Percentiles rank a stretch among this genome's conserved stretches.
Evolutionary conservation across 2,888 invertebrate species (phyloP).

Genomic region (Caradrina kadenii): DNA sequence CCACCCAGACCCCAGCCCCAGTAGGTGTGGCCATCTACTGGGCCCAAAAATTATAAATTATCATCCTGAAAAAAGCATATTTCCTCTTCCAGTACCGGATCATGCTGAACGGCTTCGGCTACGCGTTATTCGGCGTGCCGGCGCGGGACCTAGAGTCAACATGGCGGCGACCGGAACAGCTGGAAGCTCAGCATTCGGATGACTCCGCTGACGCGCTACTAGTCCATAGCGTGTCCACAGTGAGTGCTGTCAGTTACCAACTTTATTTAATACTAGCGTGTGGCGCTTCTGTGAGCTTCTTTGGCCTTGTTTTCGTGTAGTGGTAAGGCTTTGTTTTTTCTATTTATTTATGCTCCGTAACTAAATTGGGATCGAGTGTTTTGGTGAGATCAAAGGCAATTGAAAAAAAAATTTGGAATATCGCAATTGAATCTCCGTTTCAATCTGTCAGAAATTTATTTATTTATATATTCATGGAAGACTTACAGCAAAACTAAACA

Average conservation of each 20-base stretch:
- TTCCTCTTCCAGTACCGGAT: conserved; percentile 93
- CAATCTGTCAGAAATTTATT: too few species aligned
- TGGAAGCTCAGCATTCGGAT: conserved; percentile 85
- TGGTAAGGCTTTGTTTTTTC: conserved; percentile 61
- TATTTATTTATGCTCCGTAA: conserved; percentile 25
- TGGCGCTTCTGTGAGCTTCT: conserved; percentile 65
- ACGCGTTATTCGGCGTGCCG: conserved; percentile 94
- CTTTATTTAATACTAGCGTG: conserved; percentile 68
- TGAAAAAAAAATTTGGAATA: too few species aligned
- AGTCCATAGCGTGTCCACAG: conserved; percentile 91
- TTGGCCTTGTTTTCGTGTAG: conserved; percentile 42
- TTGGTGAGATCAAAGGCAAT: neutral
- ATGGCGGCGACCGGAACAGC: conserved; percentile 92
- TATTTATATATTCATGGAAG: too few species aligned
- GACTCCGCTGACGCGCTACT: conserved; percentile 89
- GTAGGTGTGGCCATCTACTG: too few species aligned
- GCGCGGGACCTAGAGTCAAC: conserved; percentile 93
- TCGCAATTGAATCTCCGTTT: too few species aligned
- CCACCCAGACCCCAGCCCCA: too few species aligned
- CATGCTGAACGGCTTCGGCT: conserved; percentile 95
- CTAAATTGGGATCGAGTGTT: conserved; percentile 4
- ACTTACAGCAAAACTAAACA: too few species aligned
- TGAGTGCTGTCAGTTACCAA: conserved; percentile 89
- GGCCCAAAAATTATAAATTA: too few species aligned
- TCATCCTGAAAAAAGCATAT: neutral